Evolutionary conservation across 2,888 invertebrate species (phyloP).

Genomic region (Unio delphinus): DNA sequence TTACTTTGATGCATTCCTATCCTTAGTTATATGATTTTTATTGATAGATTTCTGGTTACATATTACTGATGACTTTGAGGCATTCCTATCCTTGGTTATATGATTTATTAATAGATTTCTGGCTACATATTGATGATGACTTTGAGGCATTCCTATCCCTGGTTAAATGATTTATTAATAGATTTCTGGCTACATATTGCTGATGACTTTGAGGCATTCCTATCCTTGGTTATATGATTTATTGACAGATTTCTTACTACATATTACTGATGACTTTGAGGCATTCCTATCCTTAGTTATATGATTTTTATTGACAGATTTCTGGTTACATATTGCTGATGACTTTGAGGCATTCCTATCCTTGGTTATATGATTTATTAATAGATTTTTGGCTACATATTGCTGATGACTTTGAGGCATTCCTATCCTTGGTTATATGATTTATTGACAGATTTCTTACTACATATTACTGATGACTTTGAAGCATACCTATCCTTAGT

Average conservation of each 20-base stretch:
- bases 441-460: too few relatives aligned
- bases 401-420: conserved; percentile 97
- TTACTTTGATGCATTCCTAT: conserved; percentile 93
- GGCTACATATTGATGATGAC: too few relatives aligned
- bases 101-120: neutral
- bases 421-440: conserved; percentile 73
- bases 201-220: conserved; percentile 95
- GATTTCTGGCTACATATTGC: conserved; percentile 85
- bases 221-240: conserved; percentile 64
- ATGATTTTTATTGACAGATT: neutral
- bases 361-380: neutral
- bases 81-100: neutral
- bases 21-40: too few relatives aligned
- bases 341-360: too few relatives aligned
- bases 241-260: too few relatives aligned
- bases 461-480: too few relatives aligned
- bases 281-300: neutral
- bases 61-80: neutral
- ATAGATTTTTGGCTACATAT: conserved; percentile 81
- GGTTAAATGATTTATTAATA: conserved; percentile 13
- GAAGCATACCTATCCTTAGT: neutral
- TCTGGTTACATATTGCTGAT: neutral
- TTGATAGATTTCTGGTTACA: too few relatives aligned
- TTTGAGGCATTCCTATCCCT: too few relatives aligned
- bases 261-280: neutral